Percentiles rank a stretch among this genome's conserved stretches.
Evolutionary conservation across 2,888 invertebrate genomes (phyloP).

Genomic region (Octodonta nipae): DNA sequence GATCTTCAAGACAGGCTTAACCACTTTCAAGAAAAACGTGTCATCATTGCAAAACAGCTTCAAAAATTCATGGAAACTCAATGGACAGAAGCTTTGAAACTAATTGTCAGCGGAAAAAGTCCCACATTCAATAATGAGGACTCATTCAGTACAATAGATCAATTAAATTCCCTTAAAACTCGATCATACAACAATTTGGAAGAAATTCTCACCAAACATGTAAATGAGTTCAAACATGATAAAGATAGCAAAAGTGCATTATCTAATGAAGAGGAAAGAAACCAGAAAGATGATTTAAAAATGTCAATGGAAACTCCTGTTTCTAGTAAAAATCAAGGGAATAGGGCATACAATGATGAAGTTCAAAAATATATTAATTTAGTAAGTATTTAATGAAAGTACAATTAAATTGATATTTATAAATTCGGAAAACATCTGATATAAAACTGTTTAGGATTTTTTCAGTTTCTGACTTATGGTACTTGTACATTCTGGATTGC

Average conservation of each 20-base stretch:
- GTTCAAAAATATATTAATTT: slow-evolving; percentile 9
- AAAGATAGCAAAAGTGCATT: background rate
- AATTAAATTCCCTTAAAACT: slow-evolving; percentile 26
- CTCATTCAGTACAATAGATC: slow-evolving; percentile 17
- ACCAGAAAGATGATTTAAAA: slow-evolving; percentile 8
- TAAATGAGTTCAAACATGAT: background rate
- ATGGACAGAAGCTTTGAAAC: slow-evolving; percentile 63
- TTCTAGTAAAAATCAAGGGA: slow-evolving; percentile 10
- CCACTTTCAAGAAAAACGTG: slow-evolving; percentile 33
- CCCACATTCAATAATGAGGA: slow-evolving; percentile 17
- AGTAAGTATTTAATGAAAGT: slow-evolving; percentile 7
- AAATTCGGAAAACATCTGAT: no score
- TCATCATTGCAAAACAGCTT: slow-evolving; percentile 47
- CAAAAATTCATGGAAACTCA: slow-evolving; percentile 64
- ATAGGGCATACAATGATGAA: slow-evolving; percentile 6
- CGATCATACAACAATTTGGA: slow-evolving; percentile 15
- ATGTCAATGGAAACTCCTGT: slow-evolving; percentile 16
- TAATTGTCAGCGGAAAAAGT: slow-evolving; percentile 40
- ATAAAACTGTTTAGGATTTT: no score
- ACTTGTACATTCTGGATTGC: no score
- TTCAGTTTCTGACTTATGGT: no score
- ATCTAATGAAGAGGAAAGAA: slow-evolving; percentile 5
- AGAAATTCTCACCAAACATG: slow-evolving; percentile 10
- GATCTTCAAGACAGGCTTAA: slow-evolving; percentile 47
- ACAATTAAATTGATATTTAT: slow-evolving; percentile 5